A percentile compares a stretch with the other conserved stretches of the same genome.
phyloP scores from a whole-genome alignment of 1,140 invertebrate genomes.

The Scylla paramamosain region DNA sequence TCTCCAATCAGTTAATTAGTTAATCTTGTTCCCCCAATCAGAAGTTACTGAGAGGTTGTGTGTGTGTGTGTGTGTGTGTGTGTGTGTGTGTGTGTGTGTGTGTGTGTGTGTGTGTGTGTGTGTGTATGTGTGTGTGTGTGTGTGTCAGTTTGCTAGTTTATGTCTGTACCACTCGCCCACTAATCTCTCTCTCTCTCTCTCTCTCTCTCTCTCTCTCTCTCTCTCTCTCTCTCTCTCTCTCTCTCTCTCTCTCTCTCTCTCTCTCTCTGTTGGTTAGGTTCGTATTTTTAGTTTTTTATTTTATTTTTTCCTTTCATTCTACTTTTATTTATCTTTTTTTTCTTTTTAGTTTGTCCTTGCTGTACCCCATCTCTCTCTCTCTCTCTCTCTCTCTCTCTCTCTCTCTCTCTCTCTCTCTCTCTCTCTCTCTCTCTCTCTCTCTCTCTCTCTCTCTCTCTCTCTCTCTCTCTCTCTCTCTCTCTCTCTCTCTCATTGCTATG shows the following conservation, averaged over 20 bases:
- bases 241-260: background rate
- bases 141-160: background rate
- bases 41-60: too few relatives aligned
- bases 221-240: background rate
- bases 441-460: constrained; percentile 5
- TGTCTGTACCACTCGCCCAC: background rate
- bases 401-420: too few relatives aligned
- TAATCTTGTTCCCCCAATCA: too few relatives aligned
- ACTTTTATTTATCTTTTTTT: background rate
- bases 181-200: background rate
- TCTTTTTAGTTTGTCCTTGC: background rate
- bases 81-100: too few relatives aligned
- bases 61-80: too few relatives aligned
- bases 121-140: background rate
- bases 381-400: background rate
- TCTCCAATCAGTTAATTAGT: too few relatives aligned
- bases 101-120: background rate
- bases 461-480: constrained; percentile 3
- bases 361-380: background rate
- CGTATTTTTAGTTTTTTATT: background rate
- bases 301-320: background rate
- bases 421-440: too few relatives aligned
- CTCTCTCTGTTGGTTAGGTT: background rate
- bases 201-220: constrained; percentile 28
- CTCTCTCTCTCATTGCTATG: constrained; percentile 21